Evolutionary conservation across 1,140 invertebrate species (phyloP), one percentile per base, ranked within the genome.

Genomic region (Paramacrobiotus metropolitanus): DNA sequence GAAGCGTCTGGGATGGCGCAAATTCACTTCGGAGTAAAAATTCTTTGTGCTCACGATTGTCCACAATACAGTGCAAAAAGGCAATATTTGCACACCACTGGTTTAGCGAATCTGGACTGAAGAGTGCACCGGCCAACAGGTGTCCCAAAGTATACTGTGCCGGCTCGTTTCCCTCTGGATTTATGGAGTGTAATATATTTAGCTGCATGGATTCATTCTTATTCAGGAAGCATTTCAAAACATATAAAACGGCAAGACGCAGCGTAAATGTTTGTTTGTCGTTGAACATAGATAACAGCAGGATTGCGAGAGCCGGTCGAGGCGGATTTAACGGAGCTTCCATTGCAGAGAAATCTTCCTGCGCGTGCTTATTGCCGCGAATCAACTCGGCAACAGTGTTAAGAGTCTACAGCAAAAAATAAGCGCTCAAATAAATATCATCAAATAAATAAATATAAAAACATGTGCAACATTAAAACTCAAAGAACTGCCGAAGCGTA

Each of bases 261-360:
- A 98, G 72, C 4, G 80, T 73, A 70, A 97, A 87, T 18, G 89
- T 84, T 72, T 98, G 94, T 70, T 94, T 95, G 68, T 98, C 93
- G 73, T 95, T 95, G 1, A 97, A 88, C 90, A 99, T 96, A 0
- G 91, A 95, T 85, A 96, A 91, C 15, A 99, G 72, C 4, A 99
- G 75, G 44, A 97, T 85, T 0, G 97, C 84, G 59, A 98, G 84
- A 1, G 87, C 89, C 1, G 93, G 86, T 59, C 83, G 80, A 18
- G 92, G 87, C 31, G 92, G 90, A 69, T 80, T 85, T 20, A 85
- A 87, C 0, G 90, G 91, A 0, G 92, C 91, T 75, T 86, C 82
- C n/a, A 96, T 85, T 64, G 80, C 81, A 1, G 84, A 82, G 69
- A 98, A 82, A 70, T 86, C 88, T 68, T 92, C 85, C 76, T 99